These are phyloP conservation scores for Hypotaenidia okinawae DNA, from an alignment of 2,797 vertebrate genomes.

Conservation along the genomic window DNA sequence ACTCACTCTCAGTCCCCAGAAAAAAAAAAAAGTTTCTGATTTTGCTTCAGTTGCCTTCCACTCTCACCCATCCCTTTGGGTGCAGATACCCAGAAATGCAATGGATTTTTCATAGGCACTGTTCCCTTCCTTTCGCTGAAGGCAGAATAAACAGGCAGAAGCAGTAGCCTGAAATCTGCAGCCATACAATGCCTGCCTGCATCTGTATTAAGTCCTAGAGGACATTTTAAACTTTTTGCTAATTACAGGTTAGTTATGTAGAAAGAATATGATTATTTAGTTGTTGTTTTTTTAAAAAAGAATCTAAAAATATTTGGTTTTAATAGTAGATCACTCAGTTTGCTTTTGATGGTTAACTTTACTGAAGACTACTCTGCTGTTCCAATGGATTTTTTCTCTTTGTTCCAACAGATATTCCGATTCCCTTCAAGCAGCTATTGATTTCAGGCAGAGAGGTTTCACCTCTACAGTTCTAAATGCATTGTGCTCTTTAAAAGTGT, in stretches of 20 bases:
- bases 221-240: background rate
- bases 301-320: background rate
- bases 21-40: background rate
- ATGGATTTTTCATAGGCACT: background rate
- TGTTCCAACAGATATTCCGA: background rate
- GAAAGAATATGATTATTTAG: background rate
- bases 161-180: background rate
- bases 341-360: background rate
- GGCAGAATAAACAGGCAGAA: background rate
- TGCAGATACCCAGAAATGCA: background rate
- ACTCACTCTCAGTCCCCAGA: background rate
- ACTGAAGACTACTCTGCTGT: background rate
- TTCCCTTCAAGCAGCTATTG: background rate
- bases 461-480: background rate
- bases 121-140: background rate
- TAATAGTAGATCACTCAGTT: background rate
- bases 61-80: background rate
- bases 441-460: background rate
- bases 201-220: background rate
- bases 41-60: background rate
- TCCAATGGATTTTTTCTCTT: background rate
- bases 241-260: background rate
- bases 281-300: no score
- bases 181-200: background rate
- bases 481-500: slow-evolving; percentile 28